These are phyloP conservation scores for Corythoichthys haematopterus DNA, from an alignment of 2,113 vertebrate species.

Conservation along the genomic window DNA sequence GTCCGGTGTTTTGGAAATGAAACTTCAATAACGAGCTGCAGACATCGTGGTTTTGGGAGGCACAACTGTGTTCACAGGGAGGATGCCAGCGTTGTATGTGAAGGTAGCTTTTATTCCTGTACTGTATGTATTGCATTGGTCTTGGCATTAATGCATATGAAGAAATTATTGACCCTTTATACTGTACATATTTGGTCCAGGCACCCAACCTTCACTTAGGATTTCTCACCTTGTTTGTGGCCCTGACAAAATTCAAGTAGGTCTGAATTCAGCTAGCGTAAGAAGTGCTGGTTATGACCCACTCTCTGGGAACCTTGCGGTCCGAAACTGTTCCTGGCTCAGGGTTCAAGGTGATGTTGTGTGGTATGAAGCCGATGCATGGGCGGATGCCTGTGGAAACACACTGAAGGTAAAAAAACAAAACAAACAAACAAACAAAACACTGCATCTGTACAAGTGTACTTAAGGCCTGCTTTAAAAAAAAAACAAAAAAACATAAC, in stretches of 20 bases:
- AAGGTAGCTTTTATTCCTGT: conserved; percentile 1
- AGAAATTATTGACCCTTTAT: not conserved
- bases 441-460: no score
- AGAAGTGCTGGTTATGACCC: no score
- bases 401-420: not conserved
- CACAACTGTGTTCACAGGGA: not conserved
- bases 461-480: no score
- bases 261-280: no score
- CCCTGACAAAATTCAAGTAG: no score
- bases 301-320: conserved; percentile 48
- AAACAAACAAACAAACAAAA: conserved; percentile 4
- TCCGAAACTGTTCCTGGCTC: conserved; percentile 28
- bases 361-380: conserved; percentile 50
- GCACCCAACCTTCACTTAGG: not conserved
- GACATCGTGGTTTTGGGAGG: no score
- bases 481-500: no score
- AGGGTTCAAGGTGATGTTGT: conserved; percentile 5
- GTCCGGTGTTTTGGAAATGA: no score
- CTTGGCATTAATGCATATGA: not conserved
- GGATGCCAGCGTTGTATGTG: conserved; percentile 32
- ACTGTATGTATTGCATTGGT: not conserved
- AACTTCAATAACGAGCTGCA: no score
- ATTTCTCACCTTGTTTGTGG: conserved; percentile 27
- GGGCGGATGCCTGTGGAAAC: no score
- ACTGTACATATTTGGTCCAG: not conserved